Conservation (phyloP, 2,113 vertebrate genomes). For the Calcarius ornatus region DNA sequence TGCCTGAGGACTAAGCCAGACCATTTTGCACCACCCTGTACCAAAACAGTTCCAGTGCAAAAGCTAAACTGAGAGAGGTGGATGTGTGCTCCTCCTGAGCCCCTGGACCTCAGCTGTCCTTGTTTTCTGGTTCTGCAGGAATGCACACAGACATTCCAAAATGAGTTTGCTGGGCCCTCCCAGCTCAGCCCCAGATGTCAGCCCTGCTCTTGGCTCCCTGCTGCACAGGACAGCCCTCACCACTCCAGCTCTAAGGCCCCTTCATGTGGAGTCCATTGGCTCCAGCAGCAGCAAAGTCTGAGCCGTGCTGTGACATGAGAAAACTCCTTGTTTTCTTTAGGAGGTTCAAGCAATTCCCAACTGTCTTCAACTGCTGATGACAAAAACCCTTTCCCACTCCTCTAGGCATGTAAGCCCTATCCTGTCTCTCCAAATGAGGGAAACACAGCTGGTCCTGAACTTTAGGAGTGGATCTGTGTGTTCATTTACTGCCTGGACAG, state of each 20-base stretch:
- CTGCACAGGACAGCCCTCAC: background rate
- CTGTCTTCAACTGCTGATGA: background rate
- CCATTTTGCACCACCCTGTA: background rate
- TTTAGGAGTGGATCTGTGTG: background rate
- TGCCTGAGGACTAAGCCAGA: background rate
- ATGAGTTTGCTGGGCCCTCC: background rate
- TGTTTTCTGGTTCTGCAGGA: background rate
- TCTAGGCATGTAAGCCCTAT: background rate
- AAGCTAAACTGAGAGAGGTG: background rate
- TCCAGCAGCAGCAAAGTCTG: background rate
- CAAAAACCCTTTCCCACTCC: background rate
- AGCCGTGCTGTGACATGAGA: background rate
- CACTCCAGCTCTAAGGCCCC: background rate
- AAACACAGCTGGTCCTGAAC: background rate
- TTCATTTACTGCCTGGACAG: background rate
- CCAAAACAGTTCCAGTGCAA: background rate
- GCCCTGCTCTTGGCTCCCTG: background rate
- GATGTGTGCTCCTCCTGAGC: accelerated
- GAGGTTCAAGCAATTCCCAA: background rate
- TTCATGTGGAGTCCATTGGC: background rate
- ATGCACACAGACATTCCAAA: background rate
- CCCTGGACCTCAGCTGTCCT: background rate
- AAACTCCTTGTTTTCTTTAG: background rate
- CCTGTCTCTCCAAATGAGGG: background rate
- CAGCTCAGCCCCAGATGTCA: background rate